phyloP scores from a whole-genome alignment of 2,797 vertebrate species.

The Sebastes taczanowskii region DNA sequence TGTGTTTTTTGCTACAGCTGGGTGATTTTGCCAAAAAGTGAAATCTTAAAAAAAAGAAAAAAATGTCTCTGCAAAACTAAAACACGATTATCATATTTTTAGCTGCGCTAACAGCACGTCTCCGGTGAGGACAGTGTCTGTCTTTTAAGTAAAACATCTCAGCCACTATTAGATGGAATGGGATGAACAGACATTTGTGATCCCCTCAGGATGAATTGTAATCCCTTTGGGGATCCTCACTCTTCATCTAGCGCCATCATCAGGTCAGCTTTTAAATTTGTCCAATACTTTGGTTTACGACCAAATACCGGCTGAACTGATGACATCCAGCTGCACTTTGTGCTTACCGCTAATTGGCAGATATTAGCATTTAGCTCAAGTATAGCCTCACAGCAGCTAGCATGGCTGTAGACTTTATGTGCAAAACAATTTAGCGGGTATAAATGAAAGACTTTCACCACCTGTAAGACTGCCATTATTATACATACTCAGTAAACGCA shows the following conservation, averaged over 20 bases:
- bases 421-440: background rate
- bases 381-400: background rate
- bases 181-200: background rate
- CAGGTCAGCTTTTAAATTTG: background rate
- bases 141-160: background rate
- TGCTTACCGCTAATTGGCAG: too few relatives aligned
- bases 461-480: background rate
- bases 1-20: background rate
- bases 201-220: background rate
- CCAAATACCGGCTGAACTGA: too few relatives aligned
- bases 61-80: background rate
- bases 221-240: background rate
- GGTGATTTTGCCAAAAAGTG: background rate
- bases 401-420: background rate
- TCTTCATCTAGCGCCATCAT: background rate
- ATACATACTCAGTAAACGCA: background rate
- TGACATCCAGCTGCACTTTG: too few relatives aligned
- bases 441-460: background rate
- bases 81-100: background rate
- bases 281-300: background rate
- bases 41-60: background rate
- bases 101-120: background rate
- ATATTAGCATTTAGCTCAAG: background rate
- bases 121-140: background rate
- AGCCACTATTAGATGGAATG: background rate